phyloP scores from a whole-genome alignment of 1,140 invertebrate species.

The Camponotus floridanus region DNA sequence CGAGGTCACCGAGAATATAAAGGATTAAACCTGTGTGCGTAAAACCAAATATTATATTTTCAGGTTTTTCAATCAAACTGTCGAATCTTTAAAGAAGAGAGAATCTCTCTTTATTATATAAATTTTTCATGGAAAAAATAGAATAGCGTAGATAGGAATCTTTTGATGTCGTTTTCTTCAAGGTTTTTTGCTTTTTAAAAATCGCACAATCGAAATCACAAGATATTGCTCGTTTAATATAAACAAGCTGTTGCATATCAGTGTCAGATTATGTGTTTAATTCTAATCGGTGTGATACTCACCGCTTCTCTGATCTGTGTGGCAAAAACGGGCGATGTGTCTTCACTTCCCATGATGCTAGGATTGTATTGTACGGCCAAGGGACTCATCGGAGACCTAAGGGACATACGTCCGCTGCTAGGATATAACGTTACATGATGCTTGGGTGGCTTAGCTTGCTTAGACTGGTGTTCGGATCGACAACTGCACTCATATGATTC shows the following conservation, averaged over 20 bases:
- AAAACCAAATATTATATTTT: constrained; percentile 51
- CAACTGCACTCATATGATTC: constrained; percentile 1
- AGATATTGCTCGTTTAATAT: neutral
- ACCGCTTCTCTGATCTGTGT: neutral
- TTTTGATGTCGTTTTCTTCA: constrained; percentile 31
- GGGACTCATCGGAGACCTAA: neutral
- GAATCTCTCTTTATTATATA: neutral
- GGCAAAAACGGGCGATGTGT: neutral
- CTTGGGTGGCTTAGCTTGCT: neutral
- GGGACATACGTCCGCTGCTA: neutral
- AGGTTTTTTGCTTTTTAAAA: constrained; percentile 10
- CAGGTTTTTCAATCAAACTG: neutral
- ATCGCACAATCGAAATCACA: neutral
- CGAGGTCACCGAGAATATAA: constrained; percentile 22
- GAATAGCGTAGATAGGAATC: constrained; percentile 19
- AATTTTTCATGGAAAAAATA: constrained; percentile 11
- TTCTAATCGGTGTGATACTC: neutral
- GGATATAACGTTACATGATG: neutral
- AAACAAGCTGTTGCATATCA: neutral
- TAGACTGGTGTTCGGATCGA: neutral
- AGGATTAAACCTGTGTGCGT: constrained; percentile 41
- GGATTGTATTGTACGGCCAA: neutral
- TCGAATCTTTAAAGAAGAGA: neutral
- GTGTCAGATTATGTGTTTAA: neutral
- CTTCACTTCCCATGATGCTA: neutral